phyloP scores from a whole-genome alignment of 2,888 invertebrate species.

The Latrodectus elegans region DNA sequence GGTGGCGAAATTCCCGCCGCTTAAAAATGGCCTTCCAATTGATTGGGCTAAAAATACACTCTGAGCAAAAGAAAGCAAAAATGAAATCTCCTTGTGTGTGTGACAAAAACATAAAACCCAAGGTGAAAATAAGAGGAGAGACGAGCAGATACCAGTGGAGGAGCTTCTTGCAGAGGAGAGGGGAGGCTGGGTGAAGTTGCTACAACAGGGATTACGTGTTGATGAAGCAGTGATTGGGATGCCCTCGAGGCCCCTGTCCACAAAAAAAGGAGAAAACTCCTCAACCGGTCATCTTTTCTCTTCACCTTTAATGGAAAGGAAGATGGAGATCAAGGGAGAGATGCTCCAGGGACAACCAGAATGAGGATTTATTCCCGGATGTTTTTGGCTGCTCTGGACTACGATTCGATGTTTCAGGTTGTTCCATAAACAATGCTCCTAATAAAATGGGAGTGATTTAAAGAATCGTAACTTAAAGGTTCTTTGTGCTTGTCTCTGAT shows the following conservation, averaged over 20 bases:
- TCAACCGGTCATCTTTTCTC: too few species aligned
- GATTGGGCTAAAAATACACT: background rate
- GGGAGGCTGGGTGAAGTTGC: slow-evolving; percentile 10
- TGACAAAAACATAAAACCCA: background rate
- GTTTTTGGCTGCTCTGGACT: too few species aligned
- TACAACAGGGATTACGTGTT: slow-evolving; percentile 50
- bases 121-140: slow-evolving; percentile 9
- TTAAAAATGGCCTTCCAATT: too few species aligned
- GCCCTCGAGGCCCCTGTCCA: slow-evolving; percentile 4
- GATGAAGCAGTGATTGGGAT: slow-evolving; percentile 40
- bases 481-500: too few species aligned
- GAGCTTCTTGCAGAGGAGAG: background rate
- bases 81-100: background rate
- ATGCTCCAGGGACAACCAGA: background rate
- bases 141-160: background rate
- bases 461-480: too few species aligned
- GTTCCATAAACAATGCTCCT: too few species aligned
- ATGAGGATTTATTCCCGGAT: too few species aligned
- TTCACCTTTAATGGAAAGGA: too few species aligned
- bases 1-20: too few species aligned
- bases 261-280: too few species aligned
- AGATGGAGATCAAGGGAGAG: background rate
- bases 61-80: background rate
- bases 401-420: too few species aligned
- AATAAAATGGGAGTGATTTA: background rate